phyloP scores from a whole-genome alignment of 1,140 invertebrate genomes.

The Ceratitis capitata region DNA sequence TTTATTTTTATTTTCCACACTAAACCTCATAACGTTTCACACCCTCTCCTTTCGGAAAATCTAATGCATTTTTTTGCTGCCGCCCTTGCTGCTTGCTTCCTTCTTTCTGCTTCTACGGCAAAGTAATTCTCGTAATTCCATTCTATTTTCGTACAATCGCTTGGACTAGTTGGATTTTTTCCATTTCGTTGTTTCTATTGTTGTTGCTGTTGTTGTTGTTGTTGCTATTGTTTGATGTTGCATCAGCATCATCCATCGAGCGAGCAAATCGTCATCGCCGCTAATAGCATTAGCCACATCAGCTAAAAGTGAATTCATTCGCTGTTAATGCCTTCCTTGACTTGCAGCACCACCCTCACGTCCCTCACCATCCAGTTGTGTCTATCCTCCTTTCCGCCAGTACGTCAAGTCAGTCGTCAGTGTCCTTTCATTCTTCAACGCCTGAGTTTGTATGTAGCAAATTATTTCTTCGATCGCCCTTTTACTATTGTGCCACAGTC shows the following conservation, averaged over 20 bases:
- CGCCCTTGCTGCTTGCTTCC: too few species aligned
- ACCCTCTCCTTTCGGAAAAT: not conserved
- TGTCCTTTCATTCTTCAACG: constrained; percentile 9
- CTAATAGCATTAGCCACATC: constrained; percentile 36
- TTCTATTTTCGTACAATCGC: constrained; percentile 17
- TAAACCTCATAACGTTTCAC: not conserved
- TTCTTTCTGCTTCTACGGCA: not conserved
- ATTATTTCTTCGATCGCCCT: constrained; percentile 13
- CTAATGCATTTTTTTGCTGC: not conserved
- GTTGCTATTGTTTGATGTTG: not conserved
- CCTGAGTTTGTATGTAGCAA: constrained; percentile 19
- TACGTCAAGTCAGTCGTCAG: not conserved
- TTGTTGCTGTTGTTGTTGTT: not conserved
- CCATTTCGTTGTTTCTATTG: not conserved
- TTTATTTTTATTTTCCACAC: too few species aligned
- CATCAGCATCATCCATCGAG: not conserved
- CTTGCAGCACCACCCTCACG: not conserved
- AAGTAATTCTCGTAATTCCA: constrained; percentile 19
- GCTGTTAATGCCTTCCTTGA: not conserved
- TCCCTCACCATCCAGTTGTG: not conserved
- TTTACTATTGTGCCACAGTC: not conserved
- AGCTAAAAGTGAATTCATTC: constrained; percentile 33
- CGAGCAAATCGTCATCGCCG: constrained; percentile 13
- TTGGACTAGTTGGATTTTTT: not conserved
- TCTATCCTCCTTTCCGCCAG: too few species aligned